Evolutionary conservation across 1,140 invertebrate species (phyloP).

Genomic region (Sminthurinus signatus): DNA sequence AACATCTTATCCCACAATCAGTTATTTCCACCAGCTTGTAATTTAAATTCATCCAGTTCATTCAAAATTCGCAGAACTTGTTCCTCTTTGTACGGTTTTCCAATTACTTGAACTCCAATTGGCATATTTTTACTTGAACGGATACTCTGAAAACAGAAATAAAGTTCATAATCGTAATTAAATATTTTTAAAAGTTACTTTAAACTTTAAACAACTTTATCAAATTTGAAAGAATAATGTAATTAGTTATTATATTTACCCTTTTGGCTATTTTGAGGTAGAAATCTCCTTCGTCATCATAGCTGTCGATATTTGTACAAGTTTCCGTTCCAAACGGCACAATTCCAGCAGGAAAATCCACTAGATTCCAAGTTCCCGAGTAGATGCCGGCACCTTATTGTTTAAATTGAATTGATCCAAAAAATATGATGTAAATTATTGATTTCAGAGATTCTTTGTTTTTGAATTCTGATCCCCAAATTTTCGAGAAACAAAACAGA

Average conservation of each 20-base stretch:
- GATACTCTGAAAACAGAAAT: constrained; percentile 20
- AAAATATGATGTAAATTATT: background rate
- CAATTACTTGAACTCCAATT: constrained; percentile 46
- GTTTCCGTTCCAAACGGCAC: constrained; percentile 15
- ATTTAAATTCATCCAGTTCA: constrained; percentile 38
- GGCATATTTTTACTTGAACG: constrained; percentile 43
- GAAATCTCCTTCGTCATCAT: constrained; percentile 17
- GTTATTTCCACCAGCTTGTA: too few relatives aligned
- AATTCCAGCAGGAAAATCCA: constrained; percentile 19
- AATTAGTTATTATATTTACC: too few relatives aligned
- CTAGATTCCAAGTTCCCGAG: background rate
- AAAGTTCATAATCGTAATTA: constrained; percentile 1
- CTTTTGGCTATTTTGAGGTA: constrained; percentile 3
- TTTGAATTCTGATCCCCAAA: background rate
- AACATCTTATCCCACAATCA: too few relatives aligned
- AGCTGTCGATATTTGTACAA: constrained; percentile 4
- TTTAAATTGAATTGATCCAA: background rate
- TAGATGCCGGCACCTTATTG: background rate
- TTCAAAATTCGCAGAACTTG: constrained; percentile 43
- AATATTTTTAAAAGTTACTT: background rate
- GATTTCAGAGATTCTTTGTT: background rate
- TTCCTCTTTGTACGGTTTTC: constrained; percentile 47
- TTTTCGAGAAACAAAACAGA: background rate
- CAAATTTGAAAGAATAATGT: background rate
- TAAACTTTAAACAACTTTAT: background rate